phyloP scores from a whole-genome alignment of 1,140 invertebrate genomes.

The Reticulitermes speratus region DNA sequence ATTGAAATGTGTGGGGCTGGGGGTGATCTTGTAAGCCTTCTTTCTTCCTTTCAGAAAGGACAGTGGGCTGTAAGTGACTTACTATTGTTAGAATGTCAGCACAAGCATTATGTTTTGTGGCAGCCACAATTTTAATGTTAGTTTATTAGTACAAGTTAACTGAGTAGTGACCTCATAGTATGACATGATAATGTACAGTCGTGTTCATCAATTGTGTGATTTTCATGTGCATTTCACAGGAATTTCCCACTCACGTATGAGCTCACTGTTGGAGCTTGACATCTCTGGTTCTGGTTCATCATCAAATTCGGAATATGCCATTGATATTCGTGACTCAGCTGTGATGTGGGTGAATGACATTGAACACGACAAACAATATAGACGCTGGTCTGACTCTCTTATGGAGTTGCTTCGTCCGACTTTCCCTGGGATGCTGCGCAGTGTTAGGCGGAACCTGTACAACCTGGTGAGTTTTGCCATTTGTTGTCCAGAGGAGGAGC shows the following conservation, averaged over 20 bases:
- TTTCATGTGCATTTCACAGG: background rate
- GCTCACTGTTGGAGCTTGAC: slow-evolving; percentile 74
- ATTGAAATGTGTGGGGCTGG: too few species aligned
- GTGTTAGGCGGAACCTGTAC: slow-evolving; percentile 92
- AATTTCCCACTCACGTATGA: slow-evolving; percentile 52
- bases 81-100: too few species aligned
- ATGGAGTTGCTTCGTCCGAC: slow-evolving; percentile 91
- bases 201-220: too few species aligned
- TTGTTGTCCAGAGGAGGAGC: too few species aligned
- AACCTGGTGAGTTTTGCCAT: slow-evolving; percentile 66
- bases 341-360: slow-evolving; percentile 95
- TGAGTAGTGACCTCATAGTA: too few species aligned
- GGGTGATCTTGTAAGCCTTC: too few species aligned
- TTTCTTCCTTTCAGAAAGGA: too few species aligned
- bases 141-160: too few species aligned
- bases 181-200: too few species aligned
- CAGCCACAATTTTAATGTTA: too few species aligned
- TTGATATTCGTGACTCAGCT: slow-evolving; percentile 90
- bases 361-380: slow-evolving; percentile 85
- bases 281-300: slow-evolving; percentile 53
- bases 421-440: slow-evolving; percentile 95
- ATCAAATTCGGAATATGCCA: slow-evolving; percentile 74
- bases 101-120: too few species aligned
- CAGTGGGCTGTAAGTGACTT: too few species aligned
- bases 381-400: slow-evolving; percentile 82